A percentile compares a stretch with the other conserved stretches of the same genome.
phyloP scores from a whole-genome alignment of 1,140 invertebrate genomes.

The Daktulosphaira vitifoliae region DNA sequence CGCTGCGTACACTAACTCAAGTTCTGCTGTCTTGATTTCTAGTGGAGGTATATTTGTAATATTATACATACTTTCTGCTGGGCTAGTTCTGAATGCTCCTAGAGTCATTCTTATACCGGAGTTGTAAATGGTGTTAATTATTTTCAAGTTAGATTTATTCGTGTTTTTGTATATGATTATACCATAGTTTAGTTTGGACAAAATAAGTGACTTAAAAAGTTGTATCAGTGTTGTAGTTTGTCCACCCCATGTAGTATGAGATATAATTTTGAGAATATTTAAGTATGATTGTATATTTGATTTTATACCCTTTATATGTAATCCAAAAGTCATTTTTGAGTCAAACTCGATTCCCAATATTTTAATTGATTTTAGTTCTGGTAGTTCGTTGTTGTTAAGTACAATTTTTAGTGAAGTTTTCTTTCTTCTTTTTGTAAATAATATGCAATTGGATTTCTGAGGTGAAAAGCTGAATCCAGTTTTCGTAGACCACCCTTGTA shows the following conservation, averaged over 20 bases:
- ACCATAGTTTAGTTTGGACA: conserved; percentile 12
- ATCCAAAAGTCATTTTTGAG: not conserved
- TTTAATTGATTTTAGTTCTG: not conserved
- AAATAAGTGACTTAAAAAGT: not conserved
- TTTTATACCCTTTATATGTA: not conserved
- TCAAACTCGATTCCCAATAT: not conserved
- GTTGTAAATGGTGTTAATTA: not conserved
- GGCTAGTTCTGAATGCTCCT: not conserved
- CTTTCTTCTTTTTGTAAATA: not conserved
- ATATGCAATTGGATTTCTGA: not conserved
- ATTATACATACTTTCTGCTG: not conserved
- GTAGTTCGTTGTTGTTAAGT: not conserved
- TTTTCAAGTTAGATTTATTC: conserved; percentile 2
- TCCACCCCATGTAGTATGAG: conserved; percentile 4
- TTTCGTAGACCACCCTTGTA: not conserved
- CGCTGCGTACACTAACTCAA: no score
- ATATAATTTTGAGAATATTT: not conserved
- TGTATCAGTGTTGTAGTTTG: not conserved
- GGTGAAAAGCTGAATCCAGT: not conserved
- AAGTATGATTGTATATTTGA: not conserved
- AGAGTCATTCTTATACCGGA: not conserved
- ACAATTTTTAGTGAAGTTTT: not conserved
- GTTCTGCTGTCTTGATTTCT: no score
- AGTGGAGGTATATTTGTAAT: no score
- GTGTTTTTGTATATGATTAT: not conserved